Evolutionary conservation across 2,113 vertebrate species (phyloP), one percentile per base, ranked within the genome.

Genomic region (Cheilinus undulatus): DNA sequence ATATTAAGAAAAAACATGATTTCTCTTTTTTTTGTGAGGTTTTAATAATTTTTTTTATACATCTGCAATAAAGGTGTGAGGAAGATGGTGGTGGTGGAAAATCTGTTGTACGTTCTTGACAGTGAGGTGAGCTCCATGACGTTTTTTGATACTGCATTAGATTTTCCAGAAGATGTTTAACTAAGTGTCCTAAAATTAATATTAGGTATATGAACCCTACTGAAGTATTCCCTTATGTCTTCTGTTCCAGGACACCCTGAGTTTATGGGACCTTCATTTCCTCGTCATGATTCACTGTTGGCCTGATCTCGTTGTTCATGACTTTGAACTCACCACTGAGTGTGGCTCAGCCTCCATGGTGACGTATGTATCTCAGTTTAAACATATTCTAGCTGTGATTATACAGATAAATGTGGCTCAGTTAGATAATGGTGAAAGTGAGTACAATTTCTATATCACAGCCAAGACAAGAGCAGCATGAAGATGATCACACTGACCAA

Each of bases 311-410:
- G 49, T 36, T 3, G 70, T 96, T 38, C 93, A 96, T 38, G 96
- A 98, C 62, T 98, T 98, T 91, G 92, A 97, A 75, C 93, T 99
- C 15, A 95, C 93, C 34, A 92, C 95, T 0, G 97, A 98, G 74
- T 94, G 95, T 22, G 95, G 95, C 52, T 94, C 94, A n/a, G 89
- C 92, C 12, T 93, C 94, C 51, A 85, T 92, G 32, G 76, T 91
- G 0, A 79, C 82, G 97, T 95, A 92, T 70, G 87, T 88, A 36
- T 69, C 8, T n/a, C 0, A 5, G 32, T 61, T 63, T 72, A 20
- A 14, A 54, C 8, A 9, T 52, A 0, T 9, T 34, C 8, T 13
- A 9, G 0, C 26, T 66, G 36, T 52, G 23, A 52, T 19, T n/a
- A 52, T 52, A 19, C 6, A 45, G 10, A 52, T 13, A 10, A 2